A percentile compares a stretch with the other conserved stretches of the same genome.
Evolutionary conservation across 2,888 invertebrate genomes (phyloP).

Genomic region (Raillietiella orientalis): DNA sequence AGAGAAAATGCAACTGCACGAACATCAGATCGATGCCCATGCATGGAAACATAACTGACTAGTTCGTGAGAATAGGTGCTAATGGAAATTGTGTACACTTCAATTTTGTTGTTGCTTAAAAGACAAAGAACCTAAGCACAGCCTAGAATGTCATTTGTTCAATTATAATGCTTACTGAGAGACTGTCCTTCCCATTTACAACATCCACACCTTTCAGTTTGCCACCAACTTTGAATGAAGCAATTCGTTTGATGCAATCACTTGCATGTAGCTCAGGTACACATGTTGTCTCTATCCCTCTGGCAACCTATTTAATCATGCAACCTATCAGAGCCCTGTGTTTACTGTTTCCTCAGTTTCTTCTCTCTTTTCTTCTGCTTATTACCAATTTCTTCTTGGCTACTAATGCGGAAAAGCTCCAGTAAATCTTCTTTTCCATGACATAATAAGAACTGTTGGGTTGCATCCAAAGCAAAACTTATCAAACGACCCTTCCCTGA

Average conservation of each 20-base stretch:
- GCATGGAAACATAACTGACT: constrained; percentile 20
- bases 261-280: no score
- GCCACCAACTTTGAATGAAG: neutral
- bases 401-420: constrained; percentile 48
- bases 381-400: constrained; percentile 32
- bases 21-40: constrained; percentile 70
- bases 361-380: constrained; percentile 40
- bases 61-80: neutral
- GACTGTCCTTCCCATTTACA: neutral
- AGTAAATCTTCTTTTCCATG: constrained; percentile 47
- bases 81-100: constrained; percentile 24
- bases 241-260: neutral
- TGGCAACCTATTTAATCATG: neutral
- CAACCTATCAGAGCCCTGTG: neutral
- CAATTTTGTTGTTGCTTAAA: constrained; percentile 37
- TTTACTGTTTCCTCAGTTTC: constrained; percentile 18
- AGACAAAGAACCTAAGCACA: constrained; percentile 10
- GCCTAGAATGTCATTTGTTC: neutral
- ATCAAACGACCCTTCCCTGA: constrained; percentile 44
- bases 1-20: constrained; percentile 59
- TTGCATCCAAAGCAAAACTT: constrained; percentile 32
- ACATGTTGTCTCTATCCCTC: neutral
- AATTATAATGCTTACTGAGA: constrained; percentile 3
- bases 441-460: constrained; percentile 37
- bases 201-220: neutral